Evolutionary conservation across 1,140 invertebrate genomes (phyloP).

Genomic region (Drosophila melanica): DNA sequence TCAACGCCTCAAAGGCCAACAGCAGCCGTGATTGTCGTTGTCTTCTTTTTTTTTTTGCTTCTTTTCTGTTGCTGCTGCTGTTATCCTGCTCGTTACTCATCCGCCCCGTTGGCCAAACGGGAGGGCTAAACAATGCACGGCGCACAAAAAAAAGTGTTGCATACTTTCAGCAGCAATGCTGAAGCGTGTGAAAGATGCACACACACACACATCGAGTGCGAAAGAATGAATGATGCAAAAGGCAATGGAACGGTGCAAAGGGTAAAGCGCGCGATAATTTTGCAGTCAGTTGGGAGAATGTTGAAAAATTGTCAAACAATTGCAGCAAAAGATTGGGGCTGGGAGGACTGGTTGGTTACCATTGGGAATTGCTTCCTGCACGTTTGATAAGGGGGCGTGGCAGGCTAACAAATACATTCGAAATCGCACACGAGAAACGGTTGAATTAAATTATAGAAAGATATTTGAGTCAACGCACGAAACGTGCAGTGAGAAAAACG

Average conservation of each 20-base stretch:
- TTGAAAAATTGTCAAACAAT: conserved; percentile 82
- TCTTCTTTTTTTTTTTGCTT: conserved; percentile 6
- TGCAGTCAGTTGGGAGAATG: conserved; percentile 68
- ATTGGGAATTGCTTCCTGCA: conserved; percentile 3
- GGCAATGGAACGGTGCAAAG: conserved; percentile 2
- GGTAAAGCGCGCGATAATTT: conserved; percentile 21
- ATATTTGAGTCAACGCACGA: conserved; percentile 42
- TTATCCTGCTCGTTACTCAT: conserved; percentile 37
- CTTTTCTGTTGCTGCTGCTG: not conserved
- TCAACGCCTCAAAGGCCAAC: conserved; percentile 62
- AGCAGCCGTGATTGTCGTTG: conserved; percentile 63
- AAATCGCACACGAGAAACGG: conserved; percentile 43
- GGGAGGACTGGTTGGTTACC: not conserved
- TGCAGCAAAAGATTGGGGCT: conserved; percentile 37
- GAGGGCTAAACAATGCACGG: conserved; percentile 53
- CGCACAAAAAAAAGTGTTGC: conserved; percentile 58
- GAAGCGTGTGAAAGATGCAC: conserved; percentile 74
- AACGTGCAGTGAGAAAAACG: conserved; percentile 16
- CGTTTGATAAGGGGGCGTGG: conserved; percentile 15
- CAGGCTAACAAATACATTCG: conserved; percentile 14
- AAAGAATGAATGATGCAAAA: conserved; percentile 27
- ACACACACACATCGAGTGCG: conserved; percentile 24
- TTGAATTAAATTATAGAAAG: conserved; percentile 35
- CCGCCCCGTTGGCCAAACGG: conserved; percentile 41
- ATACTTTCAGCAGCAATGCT: conserved; percentile 70